These are phyloP conservation scores for Leptinotarsa lineolata DNA, from an alignment of 1,140 invertebrate species.

Conservation along the genomic window DNA sequence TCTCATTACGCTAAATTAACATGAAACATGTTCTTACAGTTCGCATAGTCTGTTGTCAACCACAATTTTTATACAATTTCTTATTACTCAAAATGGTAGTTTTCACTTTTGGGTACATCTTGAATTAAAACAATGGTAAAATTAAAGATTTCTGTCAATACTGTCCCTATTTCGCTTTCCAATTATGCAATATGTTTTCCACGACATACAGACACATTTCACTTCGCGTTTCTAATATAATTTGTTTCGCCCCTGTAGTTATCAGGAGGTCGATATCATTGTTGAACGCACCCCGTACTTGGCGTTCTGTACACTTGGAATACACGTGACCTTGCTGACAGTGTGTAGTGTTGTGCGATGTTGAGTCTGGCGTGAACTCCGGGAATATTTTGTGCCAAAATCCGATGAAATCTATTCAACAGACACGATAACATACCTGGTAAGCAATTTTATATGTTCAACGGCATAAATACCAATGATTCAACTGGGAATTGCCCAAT, in stretches of 20 bases:
- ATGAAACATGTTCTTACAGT: too few relatives aligned
- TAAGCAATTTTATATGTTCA: slow-evolving; percentile 14
- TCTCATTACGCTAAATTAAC: too few relatives aligned
- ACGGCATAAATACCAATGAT: neutral
- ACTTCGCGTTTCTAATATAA: neutral
- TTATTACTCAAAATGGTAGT: too few relatives aligned
- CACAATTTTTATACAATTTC: too few relatives aligned
- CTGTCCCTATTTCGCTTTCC: too few relatives aligned
- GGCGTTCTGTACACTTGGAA: neutral
- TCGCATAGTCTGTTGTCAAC: too few relatives aligned
- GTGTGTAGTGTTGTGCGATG: slow-evolving; percentile 36
- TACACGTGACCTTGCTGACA: slow-evolving; percentile 14
- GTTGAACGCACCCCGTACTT: neutral
- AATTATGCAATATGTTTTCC: too few relatives aligned
- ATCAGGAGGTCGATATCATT: neutral
- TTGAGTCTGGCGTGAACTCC: slow-evolving; percentile 39
- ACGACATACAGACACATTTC: too few relatives aligned
- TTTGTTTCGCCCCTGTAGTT: neutral
- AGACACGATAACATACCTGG: neutral
- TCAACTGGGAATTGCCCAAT: neutral
- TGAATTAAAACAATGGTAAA: too few relatives aligned
- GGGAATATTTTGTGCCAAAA: slow-evolving; percentile 9
- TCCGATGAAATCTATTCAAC: neutral
- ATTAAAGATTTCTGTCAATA: too few relatives aligned
- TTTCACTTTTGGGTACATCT: too few relatives aligned